Percentiles rank a stretch among this genome's conserved stretches.
Evolutionary conservation across 2,888 invertebrate species (phyloP).

Genomic region (Hydropsyche betteni): DNA sequence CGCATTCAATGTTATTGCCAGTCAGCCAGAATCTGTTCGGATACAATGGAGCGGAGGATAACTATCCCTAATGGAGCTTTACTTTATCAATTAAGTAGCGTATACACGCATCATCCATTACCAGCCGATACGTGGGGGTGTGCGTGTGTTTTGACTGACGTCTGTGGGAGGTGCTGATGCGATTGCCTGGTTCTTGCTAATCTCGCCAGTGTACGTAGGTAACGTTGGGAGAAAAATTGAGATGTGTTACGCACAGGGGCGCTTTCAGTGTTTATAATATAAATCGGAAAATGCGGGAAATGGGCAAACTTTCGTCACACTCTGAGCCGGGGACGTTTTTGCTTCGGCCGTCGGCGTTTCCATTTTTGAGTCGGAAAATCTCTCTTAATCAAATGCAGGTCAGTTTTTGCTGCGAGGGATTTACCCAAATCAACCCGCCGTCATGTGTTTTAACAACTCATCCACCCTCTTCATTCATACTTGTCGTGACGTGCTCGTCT

Average conservation of each 20-base stretch:
- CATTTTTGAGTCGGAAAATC: constrained; percentile 23
- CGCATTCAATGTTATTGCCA: neutral
- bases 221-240: too few relatives aligned
- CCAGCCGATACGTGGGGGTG: neutral
- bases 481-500: constrained; percentile 33
- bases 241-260: too few relatives aligned
- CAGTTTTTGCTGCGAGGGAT: constrained; percentile 38
- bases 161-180: constrained; percentile 1
- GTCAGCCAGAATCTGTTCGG: neutral
- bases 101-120: constrained; percentile 24
- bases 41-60: neutral
- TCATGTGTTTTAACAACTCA: constrained; percentile 40
- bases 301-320: neutral
- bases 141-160: neutral
- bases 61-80: constrained; percentile 24
- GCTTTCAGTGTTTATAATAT: too few relatives aligned
- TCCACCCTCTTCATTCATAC: constrained; percentile 40
- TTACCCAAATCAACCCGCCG: constrained; percentile 39
- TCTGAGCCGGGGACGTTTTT: constrained; percentile 10
- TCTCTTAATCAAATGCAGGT: constrained; percentile 41
- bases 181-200: neutral
- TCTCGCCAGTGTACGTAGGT: too few relatives aligned
- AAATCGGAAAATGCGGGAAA: constrained; percentile 13
- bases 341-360: neutral
- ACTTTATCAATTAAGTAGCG: constrained; percentile 20